These are phyloP conservation scores for Drosophila emarginata DNA, from an alignment of 2,888 invertebrate genomes.

Conservation along the genomic window DNA sequence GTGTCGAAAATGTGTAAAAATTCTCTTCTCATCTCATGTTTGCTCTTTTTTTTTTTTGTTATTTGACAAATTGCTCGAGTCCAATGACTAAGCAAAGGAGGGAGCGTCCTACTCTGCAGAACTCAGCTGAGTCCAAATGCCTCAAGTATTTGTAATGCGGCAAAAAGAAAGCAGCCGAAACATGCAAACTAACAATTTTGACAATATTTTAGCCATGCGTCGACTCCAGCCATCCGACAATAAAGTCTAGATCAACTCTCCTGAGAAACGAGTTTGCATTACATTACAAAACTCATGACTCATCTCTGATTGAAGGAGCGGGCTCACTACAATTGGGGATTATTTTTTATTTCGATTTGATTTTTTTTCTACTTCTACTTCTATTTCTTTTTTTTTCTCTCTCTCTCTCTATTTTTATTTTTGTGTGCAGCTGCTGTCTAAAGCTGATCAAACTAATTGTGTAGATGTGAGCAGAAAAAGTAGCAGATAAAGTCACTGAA, in stretches of 20 bases:
- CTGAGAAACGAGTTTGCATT: slow-evolving; percentile 62
- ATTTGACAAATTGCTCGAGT: slow-evolving; percentile 66
- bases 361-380: slow-evolving; percentile 24
- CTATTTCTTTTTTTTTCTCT: not conserved
- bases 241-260: slow-evolving; percentile 24
- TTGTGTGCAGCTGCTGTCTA: slow-evolving; percentile 24
- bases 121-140: slow-evolving; percentile 65
- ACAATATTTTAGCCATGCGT: slow-evolving; percentile 57
- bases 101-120: slow-evolving; percentile 39
- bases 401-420: not conserved
- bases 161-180: slow-evolving; percentile 58
- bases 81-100: slow-evolving; percentile 62
- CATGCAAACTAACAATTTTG: slow-evolving; percentile 74
- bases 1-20: slow-evolving; percentile 63
- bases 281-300: slow-evolving; percentile 50
- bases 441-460: slow-evolving; percentile 1
- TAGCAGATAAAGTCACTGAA: not conserved
- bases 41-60: slow-evolving; percentile 42
- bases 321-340: slow-evolving; percentile 13
- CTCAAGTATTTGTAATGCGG: slow-evolving; percentile 64
- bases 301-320: slow-evolving; percentile 51
- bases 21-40: slow-evolving; percentile 30
- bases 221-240: not conserved
- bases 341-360: not conserved
- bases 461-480: not conserved